These are phyloP conservation scores for Meganola albula DNA, from an alignment of 2,888 invertebrate genomes.

Conservation along the genomic window DNA sequence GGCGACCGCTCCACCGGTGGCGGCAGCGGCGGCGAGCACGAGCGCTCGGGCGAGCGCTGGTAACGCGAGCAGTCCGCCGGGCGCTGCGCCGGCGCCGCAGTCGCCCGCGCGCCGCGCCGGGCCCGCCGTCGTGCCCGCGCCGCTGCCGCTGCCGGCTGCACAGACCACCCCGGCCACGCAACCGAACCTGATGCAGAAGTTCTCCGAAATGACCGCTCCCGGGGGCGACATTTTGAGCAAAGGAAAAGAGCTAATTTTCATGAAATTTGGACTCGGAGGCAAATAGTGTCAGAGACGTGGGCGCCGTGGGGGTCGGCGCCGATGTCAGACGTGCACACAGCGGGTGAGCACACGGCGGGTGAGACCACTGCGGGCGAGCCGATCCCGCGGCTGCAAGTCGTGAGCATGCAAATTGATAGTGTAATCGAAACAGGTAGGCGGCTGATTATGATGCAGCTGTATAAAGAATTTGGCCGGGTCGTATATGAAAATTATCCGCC, in stretches of 20 bases:
- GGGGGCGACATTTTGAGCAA: slow-evolving; percentile 94
- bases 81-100: slow-evolving; percentile 30
- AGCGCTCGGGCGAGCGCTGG: slow-evolving; percentile 81
- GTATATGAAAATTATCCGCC: slow-evolving; percentile 47
- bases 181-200: slow-evolving; percentile 92
- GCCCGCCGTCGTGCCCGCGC: slow-evolving; percentile 44
- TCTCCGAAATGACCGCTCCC: slow-evolving; percentile 91
- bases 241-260: slow-evolving; percentile 95
- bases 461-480: slow-evolving; percentile 40
- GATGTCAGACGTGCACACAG: slow-evolving; percentile 20
- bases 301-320: slow-evolving; percentile 30
- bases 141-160: slow-evolving; percentile 56
- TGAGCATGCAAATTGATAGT: no score
- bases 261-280: slow-evolving; percentile 93
- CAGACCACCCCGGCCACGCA: slow-evolving; percentile 67
- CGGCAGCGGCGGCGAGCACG: slow-evolving; percentile 65
- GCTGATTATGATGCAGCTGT: no score
- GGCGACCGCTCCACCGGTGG: slow-evolving; percentile 63
- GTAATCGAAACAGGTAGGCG: slow-evolving; percentile 10
- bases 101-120: slow-evolving; percentile 32
- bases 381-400: slow-evolving; percentile 31
- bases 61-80: slow-evolving; percentile 62
- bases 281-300: slow-evolving; percentile 76
- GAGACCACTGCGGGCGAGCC: slow-evolving; percentile 23
- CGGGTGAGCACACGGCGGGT: no score